Evolutionary conservation across 1,140 invertebrate genomes (phyloP).

Genomic region (Triops longicaudatus): DNA sequence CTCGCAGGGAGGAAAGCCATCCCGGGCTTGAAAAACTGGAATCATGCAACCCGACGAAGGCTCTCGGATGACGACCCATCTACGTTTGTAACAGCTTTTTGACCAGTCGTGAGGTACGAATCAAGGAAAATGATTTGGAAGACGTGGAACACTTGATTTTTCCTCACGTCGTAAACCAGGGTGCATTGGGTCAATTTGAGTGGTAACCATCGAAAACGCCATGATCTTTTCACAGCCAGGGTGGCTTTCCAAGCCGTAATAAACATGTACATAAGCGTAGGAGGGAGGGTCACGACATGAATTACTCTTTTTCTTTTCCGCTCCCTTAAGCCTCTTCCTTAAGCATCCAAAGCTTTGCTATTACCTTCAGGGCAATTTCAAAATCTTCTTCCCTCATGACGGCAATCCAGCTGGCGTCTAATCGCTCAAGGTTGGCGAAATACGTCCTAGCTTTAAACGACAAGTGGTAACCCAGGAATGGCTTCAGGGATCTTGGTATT

Average conservation of each 20-base stretch:
- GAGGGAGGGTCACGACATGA: not conserved
- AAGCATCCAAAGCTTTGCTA: constrained; percentile 18
- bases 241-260: not conserved
- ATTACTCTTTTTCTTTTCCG: too few relatives aligned
- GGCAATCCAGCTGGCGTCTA: not conserved
- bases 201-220: not conserved
- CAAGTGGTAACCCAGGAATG: not conserved
- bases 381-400: constrained; percentile 81
- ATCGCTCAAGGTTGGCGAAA: constrained; percentile 2
- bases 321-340: too few relatives aligned
- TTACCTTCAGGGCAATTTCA: constrained; percentile 81
- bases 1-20: not conserved
- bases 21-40: not conserved
- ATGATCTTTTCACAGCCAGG: not conserved
- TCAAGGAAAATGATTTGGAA: not conserved
- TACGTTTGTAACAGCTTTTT: not conserved
- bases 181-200: too few relatives aligned
- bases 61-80: not conserved
- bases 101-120: not conserved
- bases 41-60: not conserved
- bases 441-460: not conserved
- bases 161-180: too few relatives aligned
- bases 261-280: not conserved
- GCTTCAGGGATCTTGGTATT: not conserved
- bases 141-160: not conserved